Percentiles rank a stretch among this genome's conserved stretches.
phyloP scores from a whole-genome alignment of 2,113 vertebrate genomes.

The Benitochromis conjunctus region DNA sequence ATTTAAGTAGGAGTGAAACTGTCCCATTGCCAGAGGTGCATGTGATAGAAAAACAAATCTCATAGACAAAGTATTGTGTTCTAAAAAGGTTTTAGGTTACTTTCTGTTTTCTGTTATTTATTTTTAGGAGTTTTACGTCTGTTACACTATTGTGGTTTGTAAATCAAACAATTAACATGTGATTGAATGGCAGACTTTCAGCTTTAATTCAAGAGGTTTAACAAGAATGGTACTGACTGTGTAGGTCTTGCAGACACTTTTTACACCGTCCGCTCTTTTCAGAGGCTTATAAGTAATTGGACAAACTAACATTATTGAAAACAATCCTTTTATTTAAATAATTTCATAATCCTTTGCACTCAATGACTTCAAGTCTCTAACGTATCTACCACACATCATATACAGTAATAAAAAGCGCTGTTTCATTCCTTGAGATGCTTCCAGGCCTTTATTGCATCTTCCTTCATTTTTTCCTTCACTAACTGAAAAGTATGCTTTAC shows the following conservation, averaged over 20 bases:
- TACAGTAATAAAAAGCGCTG: neutral
- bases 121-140: neutral
- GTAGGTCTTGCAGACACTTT: neutral
- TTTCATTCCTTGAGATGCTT: neutral
- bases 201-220: neutral
- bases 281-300: neutral
- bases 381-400: neutral
- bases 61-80: neutral
- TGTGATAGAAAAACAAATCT: neutral
- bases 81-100: neutral
- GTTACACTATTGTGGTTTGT: neutral
- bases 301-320: accelerated
- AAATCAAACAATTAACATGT: no score
- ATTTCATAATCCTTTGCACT: neutral
- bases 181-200: neutral
- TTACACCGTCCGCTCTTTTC: neutral
- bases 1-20: neutral
- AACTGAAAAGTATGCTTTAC: neutral
- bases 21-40: neutral
- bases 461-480: neutral
- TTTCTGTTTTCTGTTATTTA: neutral
- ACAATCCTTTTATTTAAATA: no score
- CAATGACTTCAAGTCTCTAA: neutral
- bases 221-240: neutral
- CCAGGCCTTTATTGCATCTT: neutral